Evolutionary conservation across 64 coral and sea anemone genomes (phyloP).

Genomic region (Montipora efflorescens): DNA sequence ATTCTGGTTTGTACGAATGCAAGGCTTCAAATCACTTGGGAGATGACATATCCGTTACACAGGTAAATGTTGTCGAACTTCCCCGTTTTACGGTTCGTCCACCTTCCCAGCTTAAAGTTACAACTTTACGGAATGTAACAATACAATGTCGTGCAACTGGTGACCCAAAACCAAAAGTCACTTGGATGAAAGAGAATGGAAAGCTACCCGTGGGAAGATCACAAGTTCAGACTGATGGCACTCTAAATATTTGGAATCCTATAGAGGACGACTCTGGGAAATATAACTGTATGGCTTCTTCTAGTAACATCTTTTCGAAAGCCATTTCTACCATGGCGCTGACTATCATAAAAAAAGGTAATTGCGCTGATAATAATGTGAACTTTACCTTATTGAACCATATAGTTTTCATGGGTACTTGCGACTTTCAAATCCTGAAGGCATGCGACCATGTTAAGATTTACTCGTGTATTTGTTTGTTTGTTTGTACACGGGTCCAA

Average conservation of each 20-base stretch:
- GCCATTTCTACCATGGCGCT: too few relatives aligned
- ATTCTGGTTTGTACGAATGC: constrained; percentile 60
- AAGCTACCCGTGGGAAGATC: constrained; percentile 12
- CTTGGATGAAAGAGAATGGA: constrained; percentile 17
- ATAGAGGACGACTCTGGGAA: not conserved
- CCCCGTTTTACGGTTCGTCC: constrained; percentile 46
- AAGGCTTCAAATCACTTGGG: constrained; percentile 48
- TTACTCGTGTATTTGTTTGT: too few relatives aligned
- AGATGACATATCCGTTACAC: not conserved
- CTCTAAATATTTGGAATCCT: not conserved
- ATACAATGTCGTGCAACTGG: constrained; percentile 22
- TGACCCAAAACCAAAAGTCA: not conserved
- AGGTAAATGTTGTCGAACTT: constrained; percentile 1
- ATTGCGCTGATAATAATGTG: too few relatives aligned
- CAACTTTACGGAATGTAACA: not conserved
- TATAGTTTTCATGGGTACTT: too few relatives aligned
- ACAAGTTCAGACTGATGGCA: not conserved
- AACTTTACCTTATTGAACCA: too few relatives aligned
- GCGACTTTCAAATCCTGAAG: too few relatives aligned
- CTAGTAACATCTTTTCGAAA: not conserved
- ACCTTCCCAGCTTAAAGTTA: not conserved
- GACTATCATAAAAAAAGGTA: too few relatives aligned
- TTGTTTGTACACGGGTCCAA: too few relatives aligned
- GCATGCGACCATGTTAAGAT: too few relatives aligned
- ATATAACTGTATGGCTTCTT: constrained; percentile 33